Evolutionary conservation across 2,888 invertebrate genomes (phyloP).

Genomic region (Bellardia bayeri): DNA sequence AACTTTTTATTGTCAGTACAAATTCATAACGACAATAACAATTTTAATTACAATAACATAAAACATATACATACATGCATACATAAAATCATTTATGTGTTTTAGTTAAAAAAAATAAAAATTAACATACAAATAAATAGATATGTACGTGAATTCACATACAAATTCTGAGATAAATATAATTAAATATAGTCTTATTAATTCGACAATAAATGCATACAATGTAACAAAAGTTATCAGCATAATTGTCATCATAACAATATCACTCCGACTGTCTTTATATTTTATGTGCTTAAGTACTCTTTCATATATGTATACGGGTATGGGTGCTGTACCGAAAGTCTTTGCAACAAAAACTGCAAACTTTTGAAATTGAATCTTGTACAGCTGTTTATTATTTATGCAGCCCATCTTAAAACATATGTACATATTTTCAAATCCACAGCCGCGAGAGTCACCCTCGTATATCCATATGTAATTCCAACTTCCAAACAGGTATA

Average conservation of each 20-base stretch:
- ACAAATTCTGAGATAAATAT: background rate
- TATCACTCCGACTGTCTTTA: constrained; percentile 7
- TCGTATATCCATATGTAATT: too few relatives aligned
- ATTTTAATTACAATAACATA: background rate
- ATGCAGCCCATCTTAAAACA: too few relatives aligned
- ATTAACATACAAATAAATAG: too few relatives aligned
- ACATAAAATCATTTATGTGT: background rate
- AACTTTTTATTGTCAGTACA: background rate
- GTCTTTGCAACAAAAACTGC: background rate
- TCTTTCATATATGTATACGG: background rate
- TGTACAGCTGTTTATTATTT: too few relatives aligned
- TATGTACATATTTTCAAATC: too few relatives aligned
- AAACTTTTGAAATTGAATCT: too few relatives aligned
- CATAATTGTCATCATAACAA: constrained; percentile 27
- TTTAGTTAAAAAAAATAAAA: background rate
- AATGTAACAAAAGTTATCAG: constrained; percentile 21
- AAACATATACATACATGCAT: background rate
- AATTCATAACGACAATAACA: background rate
- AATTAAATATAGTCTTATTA: background rate
- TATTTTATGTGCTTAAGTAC: background rate
- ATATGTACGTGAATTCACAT: too few relatives aligned
- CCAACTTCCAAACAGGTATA: too few relatives aligned
- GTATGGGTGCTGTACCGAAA: background rate
- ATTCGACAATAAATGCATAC: constrained; percentile 10
- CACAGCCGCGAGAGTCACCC: too few relatives aligned